Evolutionary conservation across 2,888 invertebrate species (phyloP).

Genomic region (Tetragnatha montana): DNA sequence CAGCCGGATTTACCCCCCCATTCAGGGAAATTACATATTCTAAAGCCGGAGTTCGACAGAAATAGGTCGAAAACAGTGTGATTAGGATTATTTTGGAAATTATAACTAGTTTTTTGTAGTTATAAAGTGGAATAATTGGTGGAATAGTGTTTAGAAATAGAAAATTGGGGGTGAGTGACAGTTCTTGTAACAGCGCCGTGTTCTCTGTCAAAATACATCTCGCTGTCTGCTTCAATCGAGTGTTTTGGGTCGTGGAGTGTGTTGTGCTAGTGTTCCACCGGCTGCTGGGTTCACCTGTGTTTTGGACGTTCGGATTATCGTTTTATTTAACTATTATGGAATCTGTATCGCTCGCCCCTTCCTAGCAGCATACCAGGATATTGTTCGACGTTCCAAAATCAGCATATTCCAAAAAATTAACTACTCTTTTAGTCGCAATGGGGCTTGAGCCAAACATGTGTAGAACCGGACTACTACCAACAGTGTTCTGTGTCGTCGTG

Average conservation of each 20-base stretch:
- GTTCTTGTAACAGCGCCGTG: constrained; percentile 17
- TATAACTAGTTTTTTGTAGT: background rate
- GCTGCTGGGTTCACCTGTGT: background rate
- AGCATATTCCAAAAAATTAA: background rate
- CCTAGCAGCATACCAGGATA: background rate
- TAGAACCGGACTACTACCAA: background rate
- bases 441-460: constrained; percentile 38
- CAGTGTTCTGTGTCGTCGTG: constrained; percentile 20
- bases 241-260: background rate
- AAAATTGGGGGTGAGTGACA: background rate
- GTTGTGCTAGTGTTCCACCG: too few species aligned
- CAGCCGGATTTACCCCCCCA: background rate
- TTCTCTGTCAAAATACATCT: constrained; percentile 44
- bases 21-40: background rate
- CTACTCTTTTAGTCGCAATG: background rate
- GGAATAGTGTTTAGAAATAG: background rate
- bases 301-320: background rate
- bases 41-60: background rate
- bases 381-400: background rate
- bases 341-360: background rate
- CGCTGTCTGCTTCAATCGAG: constrained; percentile 8
- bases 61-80: background rate
- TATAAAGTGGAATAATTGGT: background rate
- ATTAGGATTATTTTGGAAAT: too few species aligned
- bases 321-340: background rate